Evolutionary conservation across 1,140 invertebrate species (phyloP), one percentile per base, ranked within the genome.

Genomic region (Drosophila grimshawi): DNA sequence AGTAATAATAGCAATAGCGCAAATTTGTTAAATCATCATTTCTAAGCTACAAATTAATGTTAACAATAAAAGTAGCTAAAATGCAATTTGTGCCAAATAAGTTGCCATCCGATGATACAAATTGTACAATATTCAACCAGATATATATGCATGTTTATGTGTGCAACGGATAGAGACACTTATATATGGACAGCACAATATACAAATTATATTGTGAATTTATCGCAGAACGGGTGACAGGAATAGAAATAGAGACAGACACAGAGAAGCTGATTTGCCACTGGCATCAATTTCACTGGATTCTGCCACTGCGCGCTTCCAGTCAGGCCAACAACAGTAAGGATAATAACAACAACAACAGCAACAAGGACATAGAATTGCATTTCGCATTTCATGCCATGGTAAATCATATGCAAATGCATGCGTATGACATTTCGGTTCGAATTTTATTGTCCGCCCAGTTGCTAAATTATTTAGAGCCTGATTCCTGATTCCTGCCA

Each of bases 381-480:
- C 65, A 73, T 46, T 53, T 33, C 41, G n/a, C 35, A 45, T 56
- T 59, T 62, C 51, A 65, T 46, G 63, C 10, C 39, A 43, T 43
- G 39, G 46, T 59, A 86, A 86, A 86, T 86, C 76, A 88, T 89
- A 88, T 88, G 83, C 83, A 88, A 88, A 88, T 88, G 80, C 85
- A 88, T 88, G 80, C 83, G 85, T 88, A 88, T 88, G 83, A 88
- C 83, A 88, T 88, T 88, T 89, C 76, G 67, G 85, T 86, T 83
- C 77, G 85, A 88, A 89, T 88, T 88, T 88, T 89, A 88, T 88
- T 88, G 83, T 89, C 80, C 77, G 83, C 83, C 80, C 59, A 66
- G 80, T 88, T 88, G 80, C 80, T 88, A 88, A 88, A 88, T 89
- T 88, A 88, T 89, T 88, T 88, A 88, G 83, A 89, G 83, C 85